phyloP scores from a whole-genome alignment of 2,888 invertebrate genomes.

The Pseudeuparius sepicola region DNA sequence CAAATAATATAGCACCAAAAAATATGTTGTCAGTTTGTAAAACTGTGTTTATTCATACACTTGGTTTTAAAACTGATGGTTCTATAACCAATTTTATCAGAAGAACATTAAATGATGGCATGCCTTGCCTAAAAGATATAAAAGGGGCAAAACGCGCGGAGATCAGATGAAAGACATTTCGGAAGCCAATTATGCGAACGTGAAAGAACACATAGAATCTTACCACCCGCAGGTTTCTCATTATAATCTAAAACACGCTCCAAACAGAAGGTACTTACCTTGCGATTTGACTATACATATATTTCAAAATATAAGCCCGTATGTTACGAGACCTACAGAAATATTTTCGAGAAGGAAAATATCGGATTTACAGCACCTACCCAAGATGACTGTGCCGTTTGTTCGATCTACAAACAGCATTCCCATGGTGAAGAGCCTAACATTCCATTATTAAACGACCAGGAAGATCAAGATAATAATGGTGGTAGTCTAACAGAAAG shows the following conservation, averaged over 20 bases:
- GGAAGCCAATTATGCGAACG: neutral
- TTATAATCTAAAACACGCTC: neutral
- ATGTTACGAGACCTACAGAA: conserved; percentile 3
- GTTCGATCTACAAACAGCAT: neutral
- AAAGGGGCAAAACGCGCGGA: neutral
- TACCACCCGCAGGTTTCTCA: conserved; percentile 1
- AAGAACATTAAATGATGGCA: neutral
- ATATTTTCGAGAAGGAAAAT: conserved; percentile 3
- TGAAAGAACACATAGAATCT: conserved; percentile 2
- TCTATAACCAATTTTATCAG: neutral
- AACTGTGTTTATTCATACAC: neutral
- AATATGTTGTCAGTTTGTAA: no score
- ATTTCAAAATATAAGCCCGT: conserved; percentile 3
- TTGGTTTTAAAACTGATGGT: neutral
- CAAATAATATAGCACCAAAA: no score
- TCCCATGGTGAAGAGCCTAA: neutral
- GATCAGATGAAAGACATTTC: neutral
- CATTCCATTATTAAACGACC: no score
- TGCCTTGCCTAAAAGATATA: neutral
- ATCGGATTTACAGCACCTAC: conserved; percentile 2
- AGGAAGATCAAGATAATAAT: conserved; percentile 1
- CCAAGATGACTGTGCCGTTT: conserved; percentile 4
- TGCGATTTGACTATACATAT: neutral
- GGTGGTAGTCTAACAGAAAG: no score
- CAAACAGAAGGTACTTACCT: neutral